Evolutionary conservation across 2,888 invertebrate genomes (phyloP), one percentile per base, ranked within the genome.

Genomic region (Rhabditoides inermis): DNA sequence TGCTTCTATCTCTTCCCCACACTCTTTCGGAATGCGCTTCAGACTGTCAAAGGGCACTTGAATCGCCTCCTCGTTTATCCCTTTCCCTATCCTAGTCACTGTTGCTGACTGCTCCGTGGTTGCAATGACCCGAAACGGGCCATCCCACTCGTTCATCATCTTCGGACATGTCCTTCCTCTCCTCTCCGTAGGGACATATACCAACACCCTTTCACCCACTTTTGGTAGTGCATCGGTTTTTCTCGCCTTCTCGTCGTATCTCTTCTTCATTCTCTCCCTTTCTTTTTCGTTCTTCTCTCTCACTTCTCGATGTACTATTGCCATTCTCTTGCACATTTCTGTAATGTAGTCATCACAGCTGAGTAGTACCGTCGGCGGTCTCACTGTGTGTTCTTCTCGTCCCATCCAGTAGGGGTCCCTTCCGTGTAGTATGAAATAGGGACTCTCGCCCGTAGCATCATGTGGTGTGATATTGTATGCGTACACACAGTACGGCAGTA

Each of bases 391-490:
- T n/a, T n/a, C n/a, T n/a, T n/a, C n/a, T n/a, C n/a, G n/a, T 32
- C 28, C 1, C 6, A 45, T 48, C 1, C 41, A 27, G 3, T 28
- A 7, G 7, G 54, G 28, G 28, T 60, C 60, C 27, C 53, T 48
- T 2, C 55, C 57, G 30, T 54, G 45, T 42, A 55, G 27, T 18
- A 60, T 26, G 40, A 50, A 57, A 27, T 42, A 23, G 2, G 60
- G 60, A 12, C 45, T 32, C 26, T 58, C 57, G 2, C 55, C 58
- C 18, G 58, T 60, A 2, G 53, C 12, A 10, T 28, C 23, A 28
- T 64, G 62, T 5, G 30, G 28, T 7, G 45, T 23, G 15, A 22
- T 28, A 32, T 64, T 64, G 30, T 64, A 64, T 4, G 63, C 58
- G 22, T 46, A 64, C 18, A 58, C 39, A 1, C 45, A 53, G 23